Evolutionary conservation across 2,113 vertebrate species (phyloP).

Genomic region (Peucedramus taeniatus): DNA sequence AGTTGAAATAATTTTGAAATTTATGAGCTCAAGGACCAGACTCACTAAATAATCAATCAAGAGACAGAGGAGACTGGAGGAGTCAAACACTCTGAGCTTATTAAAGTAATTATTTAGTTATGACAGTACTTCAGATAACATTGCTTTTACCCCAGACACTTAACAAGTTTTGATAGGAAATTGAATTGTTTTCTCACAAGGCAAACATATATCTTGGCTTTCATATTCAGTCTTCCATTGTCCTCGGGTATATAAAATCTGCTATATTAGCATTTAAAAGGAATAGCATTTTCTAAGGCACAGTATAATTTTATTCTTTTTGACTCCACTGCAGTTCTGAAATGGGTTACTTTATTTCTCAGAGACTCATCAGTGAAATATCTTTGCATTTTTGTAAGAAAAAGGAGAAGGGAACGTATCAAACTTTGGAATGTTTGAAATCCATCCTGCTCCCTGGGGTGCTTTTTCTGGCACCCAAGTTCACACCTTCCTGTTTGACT

Average conservation of each 20-base stretch:
- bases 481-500: background rate
- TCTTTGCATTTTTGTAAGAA: background rate
- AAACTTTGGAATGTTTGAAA: background rate
- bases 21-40: background rate
- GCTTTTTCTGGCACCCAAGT: background rate
- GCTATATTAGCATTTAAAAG: background rate
- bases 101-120: background rate
- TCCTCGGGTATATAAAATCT: background rate
- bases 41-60: background rate
- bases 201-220: background rate
- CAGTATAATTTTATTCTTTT: background rate
- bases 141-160: background rate
- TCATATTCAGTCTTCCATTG: background rate
- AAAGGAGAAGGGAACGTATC: background rate
- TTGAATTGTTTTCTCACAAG: background rate
- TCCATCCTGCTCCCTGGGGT: background rate
- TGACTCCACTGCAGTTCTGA: background rate
- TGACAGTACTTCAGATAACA: background rate
- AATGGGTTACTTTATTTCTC: background rate
- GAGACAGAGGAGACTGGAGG: background rate
- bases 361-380: background rate
- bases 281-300: background rate
- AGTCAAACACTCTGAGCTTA: background rate
- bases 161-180: background rate
- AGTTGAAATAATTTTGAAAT: slow-evolving; percentile 30